phyloP scores from a whole-genome alignment of 2,888 invertebrate genomes.

The Harpalus rufipes region DNA sequence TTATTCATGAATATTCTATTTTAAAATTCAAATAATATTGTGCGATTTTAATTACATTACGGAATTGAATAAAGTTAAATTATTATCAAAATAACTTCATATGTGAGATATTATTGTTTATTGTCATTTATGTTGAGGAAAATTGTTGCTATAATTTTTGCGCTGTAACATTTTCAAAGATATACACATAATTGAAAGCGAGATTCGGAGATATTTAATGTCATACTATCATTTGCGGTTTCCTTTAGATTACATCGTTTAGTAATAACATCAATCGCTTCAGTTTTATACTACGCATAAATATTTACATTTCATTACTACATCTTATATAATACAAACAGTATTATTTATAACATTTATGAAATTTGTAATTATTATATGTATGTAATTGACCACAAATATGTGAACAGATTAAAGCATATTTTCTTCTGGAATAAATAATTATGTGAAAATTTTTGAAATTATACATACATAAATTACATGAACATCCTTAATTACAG shows the following conservation, averaged over 20 bases:
- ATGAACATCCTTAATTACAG: background rate
- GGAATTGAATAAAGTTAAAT: conserved; percentile 3
- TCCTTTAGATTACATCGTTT: conserved; percentile 26
- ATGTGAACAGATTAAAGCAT: background rate
- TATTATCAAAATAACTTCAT: background rate
- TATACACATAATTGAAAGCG: conserved; percentile 13
- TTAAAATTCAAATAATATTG: conserved; percentile 34
- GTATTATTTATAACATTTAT: background rate
- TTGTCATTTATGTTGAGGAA: background rate
- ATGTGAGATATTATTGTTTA: background rate
- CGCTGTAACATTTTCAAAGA: conserved; percentile 11
- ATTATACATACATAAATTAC: background rate
- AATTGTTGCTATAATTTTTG: background rate
- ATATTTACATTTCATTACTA: conserved; percentile 36
- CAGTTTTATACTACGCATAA: conserved; percentile 29
- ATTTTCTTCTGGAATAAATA: background rate
- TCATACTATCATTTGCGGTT: conserved; percentile 29
- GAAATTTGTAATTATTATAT: background rate
- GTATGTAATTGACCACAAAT: conserved; percentile 3
- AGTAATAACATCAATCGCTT: conserved; percentile 35
- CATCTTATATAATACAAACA: conserved; percentile 2
- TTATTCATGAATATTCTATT: conserved; percentile 37
- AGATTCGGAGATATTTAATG: conserved; percentile 39
- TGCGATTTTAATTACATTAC: conserved; percentile 6
- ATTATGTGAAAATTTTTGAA: background rate